Conservation (phyloP, 2,113 vertebrate genomes). For the Brienomyrus longianalis region DNA sequence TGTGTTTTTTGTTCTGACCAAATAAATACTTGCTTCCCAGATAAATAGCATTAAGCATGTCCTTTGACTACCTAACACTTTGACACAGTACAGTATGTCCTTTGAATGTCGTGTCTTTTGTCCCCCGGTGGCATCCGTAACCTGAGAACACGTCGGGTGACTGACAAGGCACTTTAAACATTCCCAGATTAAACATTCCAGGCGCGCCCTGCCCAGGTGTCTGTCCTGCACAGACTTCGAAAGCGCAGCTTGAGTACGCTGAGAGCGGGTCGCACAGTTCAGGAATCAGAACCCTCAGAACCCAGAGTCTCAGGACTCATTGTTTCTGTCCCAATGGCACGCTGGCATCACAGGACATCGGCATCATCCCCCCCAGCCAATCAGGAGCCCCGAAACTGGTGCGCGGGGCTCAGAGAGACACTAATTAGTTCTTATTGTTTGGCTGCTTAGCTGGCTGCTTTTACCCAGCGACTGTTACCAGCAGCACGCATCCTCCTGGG, state of each 20-base stretch:
- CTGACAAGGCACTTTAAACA: background rate
- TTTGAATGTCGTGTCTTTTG: background rate
- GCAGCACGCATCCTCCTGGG: background rate
- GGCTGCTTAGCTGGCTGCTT: background rate
- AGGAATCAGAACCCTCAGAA: background rate
- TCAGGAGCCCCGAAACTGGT: background rate
- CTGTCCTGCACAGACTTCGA: background rate
- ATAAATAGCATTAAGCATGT: background rate
- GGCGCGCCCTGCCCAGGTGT: background rate
- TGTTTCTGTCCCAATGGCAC: background rate
- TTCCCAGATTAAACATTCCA: slow-evolving; percentile 1
- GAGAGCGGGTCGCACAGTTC: background rate
- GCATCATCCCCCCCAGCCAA: background rate
- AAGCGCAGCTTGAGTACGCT: background rate
- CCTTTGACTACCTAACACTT: background rate
- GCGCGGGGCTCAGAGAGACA: background rate
- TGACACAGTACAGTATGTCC: background rate
- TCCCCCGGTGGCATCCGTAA: background rate
- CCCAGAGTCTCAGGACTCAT: background rate
- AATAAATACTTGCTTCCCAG: background rate
- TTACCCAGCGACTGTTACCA: slow-evolving; percentile 2
- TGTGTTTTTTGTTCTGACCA: background rate
- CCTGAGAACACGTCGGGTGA: background rate
- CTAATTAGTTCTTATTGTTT: slow-evolving; percentile 9
- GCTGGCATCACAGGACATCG: background rate